A percentile compares a stretch with the other conserved stretches of the same genome.
phyloP scores from a whole-genome alignment of 53 echinoderm and acorn worm genomes.

The Temnopleurus reevesii region DNA sequence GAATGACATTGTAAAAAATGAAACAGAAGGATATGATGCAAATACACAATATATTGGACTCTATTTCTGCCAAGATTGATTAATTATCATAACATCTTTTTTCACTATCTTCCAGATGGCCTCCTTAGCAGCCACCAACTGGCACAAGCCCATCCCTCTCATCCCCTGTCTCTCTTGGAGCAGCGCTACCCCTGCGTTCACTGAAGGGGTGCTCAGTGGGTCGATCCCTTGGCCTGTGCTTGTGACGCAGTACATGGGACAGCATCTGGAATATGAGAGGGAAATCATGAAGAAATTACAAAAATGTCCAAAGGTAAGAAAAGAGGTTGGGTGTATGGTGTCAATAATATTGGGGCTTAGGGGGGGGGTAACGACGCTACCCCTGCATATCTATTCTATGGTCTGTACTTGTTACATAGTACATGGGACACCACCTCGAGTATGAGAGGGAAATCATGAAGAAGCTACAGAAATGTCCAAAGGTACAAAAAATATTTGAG shows the following conservation, averaged over 20 bases:
- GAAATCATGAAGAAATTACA: constrained; percentile 75
- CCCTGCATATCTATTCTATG: constrained; percentile 83
- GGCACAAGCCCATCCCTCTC: constrained; percentile 86
- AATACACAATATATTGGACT: too few relatives aligned
- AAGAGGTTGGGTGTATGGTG: background rate
- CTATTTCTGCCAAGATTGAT: too few relatives aligned
- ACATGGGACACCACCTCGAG: constrained; percentile 64
- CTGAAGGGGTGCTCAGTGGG: constrained; percentile 79
- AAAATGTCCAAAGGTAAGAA: constrained; percentile 81
- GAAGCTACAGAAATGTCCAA: constrained; percentile 70
- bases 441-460: constrained; percentile 78
- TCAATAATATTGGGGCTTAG: background rate
- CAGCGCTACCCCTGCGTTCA: constrained; percentile 88
- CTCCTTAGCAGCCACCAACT: constrained; percentile 77
- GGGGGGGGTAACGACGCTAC: background rate
- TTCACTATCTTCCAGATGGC: constrained; percentile 74
- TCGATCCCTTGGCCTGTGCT: constrained; percentile 83
- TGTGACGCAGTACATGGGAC: constrained; percentile 77
- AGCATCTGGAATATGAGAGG: constrained; percentile 73
- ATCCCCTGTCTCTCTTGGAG: constrained; percentile 90
- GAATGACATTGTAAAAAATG: too few relatives aligned
- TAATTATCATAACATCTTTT: too few relatives aligned
- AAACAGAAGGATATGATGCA: too few relatives aligned
- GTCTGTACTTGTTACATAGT: constrained; percentile 71
- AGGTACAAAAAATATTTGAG: constrained; percentile 34